Evolutionary conservation across 2,888 invertebrate species (phyloP), one percentile per base, ranked within the genome.

Genomic region (Nipponacmea schrenckii): DNA sequence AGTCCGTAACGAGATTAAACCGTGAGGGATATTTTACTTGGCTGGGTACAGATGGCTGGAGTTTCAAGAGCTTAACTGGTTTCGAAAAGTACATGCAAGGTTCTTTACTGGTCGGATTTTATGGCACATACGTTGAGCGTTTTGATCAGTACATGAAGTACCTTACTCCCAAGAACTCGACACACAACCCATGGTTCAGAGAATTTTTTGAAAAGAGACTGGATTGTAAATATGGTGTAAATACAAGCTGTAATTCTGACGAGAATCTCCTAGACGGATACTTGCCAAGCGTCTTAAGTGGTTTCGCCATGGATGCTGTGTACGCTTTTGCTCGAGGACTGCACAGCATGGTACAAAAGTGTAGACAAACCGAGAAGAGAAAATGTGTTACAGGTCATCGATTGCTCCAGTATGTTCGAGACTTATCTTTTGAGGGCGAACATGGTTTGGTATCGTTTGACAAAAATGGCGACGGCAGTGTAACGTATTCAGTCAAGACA

Each of bases 31-130:
- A 74, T 15, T 77, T 80, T 44, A 75, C 76, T 14, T 81, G 79
- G 79, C 74, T 81, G 15, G 80, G 76, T 39, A 78, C 75, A 20
- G 80, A 81, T 64, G 79, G 75, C 14, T 78, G 81, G 79, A 74
- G 77, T 67, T 56, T 77, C 24, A 71, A 76, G 39, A 77, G 77
- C 66, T 76, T 74, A 66, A 31, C 31, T 2, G 76, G 69, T 26
- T 24, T 70, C 3, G 75, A 80, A 50, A 75, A 77, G n/a, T 67
- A 72, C 3, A 73, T 73, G 2, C 50, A 68, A 17, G 81, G 81
- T 8, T 62, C 72, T 5, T n/a, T 81, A 12, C 69, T 75, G 3
- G 64, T 80, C 7, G 76, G 76, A 12, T 67, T 80, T 79, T 17
- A 64, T 72, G 17, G 69, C 67, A 62, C 62, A 67, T 46, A 68